Evolutionary conservation across 2,888 invertebrate genomes (phyloP), one percentile per base, ranked within the genome.

Genomic region (Eilema sororculum): DNA sequence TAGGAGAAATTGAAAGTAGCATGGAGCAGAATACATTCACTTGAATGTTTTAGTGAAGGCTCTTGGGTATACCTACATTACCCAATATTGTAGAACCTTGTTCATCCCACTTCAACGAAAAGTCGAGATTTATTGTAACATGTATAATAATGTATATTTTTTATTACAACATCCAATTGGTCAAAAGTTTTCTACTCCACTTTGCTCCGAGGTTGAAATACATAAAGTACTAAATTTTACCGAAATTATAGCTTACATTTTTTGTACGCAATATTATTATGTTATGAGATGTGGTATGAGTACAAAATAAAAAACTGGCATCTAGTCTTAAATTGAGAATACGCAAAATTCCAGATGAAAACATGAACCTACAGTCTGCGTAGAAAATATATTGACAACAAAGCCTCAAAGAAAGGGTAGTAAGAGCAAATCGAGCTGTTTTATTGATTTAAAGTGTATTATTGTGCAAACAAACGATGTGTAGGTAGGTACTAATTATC

Each of bases 161-260:
- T 52, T n/a, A 52, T 52, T 52, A n/a, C n/a, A n/a, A n/a, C 52
- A 52, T n/a, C 52, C 52, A 52, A 52, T 52, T n/a, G n/a, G 52
- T 52, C 52, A 52, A 52, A n/a, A 52, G 8, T 8, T 52, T 52
- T 52, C n/a, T 52, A 52, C n/a, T 52, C 52, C 52, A 52, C 52
- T 52, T 52, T 52, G 9, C 52, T 52, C 52, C 20, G 52, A 52
- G n/a, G n/a, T 52, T 9, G n/a, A 52, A 52, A 52, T 52, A n/a
- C 9, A n/a, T 46, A 52, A 52, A 52, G n/a, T n/a, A n/a, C n/a
- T 52, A 52, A 52, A 52, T 46, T 46, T 46, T 0, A 46, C 46
- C 13, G 20, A 46, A 46, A 46, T 52, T 52, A n/a, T 52, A n/a
- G 52, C 52, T 20, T 52, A 52, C 20, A 52, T 52, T 52, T n/a